Evolutionary conservation across 2,888 invertebrate genomes (phyloP), one percentile per base, ranked within the genome.

Genomic region (Coelogynopora nodosa): DNA sequence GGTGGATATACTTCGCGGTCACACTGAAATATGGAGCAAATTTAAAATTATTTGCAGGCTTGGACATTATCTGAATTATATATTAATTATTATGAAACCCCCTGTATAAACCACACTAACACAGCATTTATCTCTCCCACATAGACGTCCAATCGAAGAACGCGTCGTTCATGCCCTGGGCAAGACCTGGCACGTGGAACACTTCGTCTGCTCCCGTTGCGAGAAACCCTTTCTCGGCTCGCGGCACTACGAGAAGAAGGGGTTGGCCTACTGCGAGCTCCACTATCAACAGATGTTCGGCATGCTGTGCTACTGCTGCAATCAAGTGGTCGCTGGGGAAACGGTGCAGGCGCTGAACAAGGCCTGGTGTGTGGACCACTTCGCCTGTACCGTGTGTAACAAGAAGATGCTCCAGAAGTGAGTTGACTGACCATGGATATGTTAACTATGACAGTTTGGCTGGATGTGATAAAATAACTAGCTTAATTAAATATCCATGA

Each of bases 141-240:
- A 23, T 88, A 95, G 98, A 85, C 95, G 98, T 31, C 99, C 99
- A 0, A 98, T 99, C 89, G 99, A 99, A 92, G 99, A 99, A 92
- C 94, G 99, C 88, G 97, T 99, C 30, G 98, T 99, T 13, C 98
- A 98, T 31, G 99, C 99, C 13, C 93, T 99, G 30, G 99, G 97
- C 31, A 98, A 98, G 93, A 96, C 97, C 91, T 98, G 97, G 97
- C 98, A 98, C 92, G 97, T 98, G 30, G 97, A 97, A 95, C 99
- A 99, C 93, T 99, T 99, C 92, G 99, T 98, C 0, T 99, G 99
- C 92, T 98, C 98, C 89, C 98, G 98, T 92, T 99, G 99, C 92
- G 99, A 99, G 93, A 98, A 99, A 92, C 99, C 99, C 0, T 99
- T 99, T 94, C 94, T 98, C 91, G 99, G 99, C 0, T 97, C 97